phyloP scores from a whole-genome alignment of 2,888 invertebrate genomes.

The Tinea trinotella region DNA sequence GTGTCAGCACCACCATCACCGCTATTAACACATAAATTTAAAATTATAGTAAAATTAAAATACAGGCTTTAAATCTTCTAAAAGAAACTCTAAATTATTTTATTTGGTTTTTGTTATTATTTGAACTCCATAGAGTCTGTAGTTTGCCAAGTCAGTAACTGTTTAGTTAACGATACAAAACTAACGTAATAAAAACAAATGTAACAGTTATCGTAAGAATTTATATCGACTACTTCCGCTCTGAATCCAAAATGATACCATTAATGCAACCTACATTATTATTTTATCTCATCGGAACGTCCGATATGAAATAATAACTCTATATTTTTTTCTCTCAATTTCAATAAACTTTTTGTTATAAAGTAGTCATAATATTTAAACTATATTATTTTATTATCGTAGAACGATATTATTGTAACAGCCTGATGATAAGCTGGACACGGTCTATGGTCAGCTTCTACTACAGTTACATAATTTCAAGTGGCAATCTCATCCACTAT shows the following conservation, averaged over 20 bases:
- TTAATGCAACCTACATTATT: neutral
- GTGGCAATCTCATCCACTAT: too few species aligned
- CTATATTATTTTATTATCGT: too few species aligned
- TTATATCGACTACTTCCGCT: neutral
- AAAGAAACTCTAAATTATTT: neutral
- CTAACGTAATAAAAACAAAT: neutral
- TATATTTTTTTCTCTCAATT: neutral
- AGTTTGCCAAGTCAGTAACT: neutral
- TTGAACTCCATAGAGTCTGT: neutral
- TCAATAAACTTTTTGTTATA: too few species aligned
- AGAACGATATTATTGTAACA: too few species aligned
- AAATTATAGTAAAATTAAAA: too few species aligned
- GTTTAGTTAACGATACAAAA: neutral
- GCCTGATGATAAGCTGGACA: too few species aligned
- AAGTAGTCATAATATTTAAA: too few species aligned
- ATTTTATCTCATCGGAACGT: neutral
- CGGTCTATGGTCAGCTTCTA: too few species aligned
- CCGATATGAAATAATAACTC: neutral
- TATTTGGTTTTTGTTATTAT: neutral
- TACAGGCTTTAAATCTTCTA: too few species aligned
- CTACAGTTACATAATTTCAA: too few species aligned
- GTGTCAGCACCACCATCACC: too few species aligned
- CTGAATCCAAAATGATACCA: neutral
- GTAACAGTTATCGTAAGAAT: neutral
- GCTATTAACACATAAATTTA: too few species aligned